phyloP scores from a whole-genome alignment of 2,113 vertebrate genomes.

The Turnix velox region DNA sequence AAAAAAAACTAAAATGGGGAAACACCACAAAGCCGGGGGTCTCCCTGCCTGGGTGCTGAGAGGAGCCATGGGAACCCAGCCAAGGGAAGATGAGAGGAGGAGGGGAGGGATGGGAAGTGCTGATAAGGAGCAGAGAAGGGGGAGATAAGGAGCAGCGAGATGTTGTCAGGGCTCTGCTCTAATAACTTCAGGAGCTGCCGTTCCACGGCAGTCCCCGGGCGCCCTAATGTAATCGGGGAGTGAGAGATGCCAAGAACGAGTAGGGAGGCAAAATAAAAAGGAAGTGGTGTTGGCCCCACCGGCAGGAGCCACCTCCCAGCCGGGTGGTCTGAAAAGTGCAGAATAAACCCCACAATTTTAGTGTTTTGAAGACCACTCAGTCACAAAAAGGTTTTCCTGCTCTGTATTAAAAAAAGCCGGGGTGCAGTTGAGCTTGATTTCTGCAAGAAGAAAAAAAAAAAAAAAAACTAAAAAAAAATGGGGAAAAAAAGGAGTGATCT shows the following conservation, averaged over 20 bases:
- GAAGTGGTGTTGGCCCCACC: too few relatives aligned
- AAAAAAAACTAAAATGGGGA: slow-evolving; percentile 26
- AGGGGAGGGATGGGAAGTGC: slow-evolving; percentile 12
- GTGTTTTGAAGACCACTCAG: background rate
- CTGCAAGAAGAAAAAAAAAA: too few relatives aligned
- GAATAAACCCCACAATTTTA: rapidly evolving
- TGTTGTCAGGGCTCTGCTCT: background rate
- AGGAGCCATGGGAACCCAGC: background rate
- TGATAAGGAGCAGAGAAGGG: slow-evolving; percentile 38
- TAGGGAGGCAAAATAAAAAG: background rate
- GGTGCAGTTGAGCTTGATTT: too few relatives aligned
- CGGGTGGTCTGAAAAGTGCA: background rate
- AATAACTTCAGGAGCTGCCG: background rate
- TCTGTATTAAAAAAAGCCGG: too few relatives aligned
- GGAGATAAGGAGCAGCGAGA: slow-evolving; percentile 17
- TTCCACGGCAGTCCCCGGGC: background rate
- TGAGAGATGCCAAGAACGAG: background rate
- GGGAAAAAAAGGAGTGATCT: too few relatives aligned
- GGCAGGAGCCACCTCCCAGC: too few relatives aligned
- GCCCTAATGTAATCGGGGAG: background rate
- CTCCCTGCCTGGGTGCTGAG: background rate
- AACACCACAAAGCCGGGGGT: background rate
- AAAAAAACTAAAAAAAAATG: too few relatives aligned
- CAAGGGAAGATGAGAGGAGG: slow-evolving; percentile 35
- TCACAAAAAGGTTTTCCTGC: too few relatives aligned